Percentiles rank a stretch among this genome's conserved stretches.
These are phyloP conservation scores for Drosophila tanythrix DNA, from an alignment of 2,888 invertebrate species.

Conservation along the genomic window DNA sequence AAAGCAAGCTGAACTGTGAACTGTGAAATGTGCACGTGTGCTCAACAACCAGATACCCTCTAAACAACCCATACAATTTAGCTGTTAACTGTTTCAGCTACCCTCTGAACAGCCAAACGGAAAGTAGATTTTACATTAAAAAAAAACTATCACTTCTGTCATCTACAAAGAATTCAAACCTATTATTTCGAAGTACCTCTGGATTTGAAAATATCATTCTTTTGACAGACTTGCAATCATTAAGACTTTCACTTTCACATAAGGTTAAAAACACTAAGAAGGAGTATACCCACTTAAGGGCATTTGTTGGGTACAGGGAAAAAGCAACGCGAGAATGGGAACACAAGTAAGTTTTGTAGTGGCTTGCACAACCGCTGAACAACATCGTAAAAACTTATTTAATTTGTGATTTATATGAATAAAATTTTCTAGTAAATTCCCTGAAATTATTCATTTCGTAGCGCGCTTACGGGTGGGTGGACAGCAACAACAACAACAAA, in stretches of 20 bases:
- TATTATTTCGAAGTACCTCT: not conserved
- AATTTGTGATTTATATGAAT: conserved; percentile 79
- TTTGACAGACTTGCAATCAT: not conserved
- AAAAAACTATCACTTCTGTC: not conserved
- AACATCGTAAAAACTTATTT: conserved; percentile 79
- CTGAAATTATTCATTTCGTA: conserved; percentile 79
- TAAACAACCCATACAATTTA: not conserved
- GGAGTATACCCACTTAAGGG: not conserved
- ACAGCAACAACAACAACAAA: conserved; percentile 27
- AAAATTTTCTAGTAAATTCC: conserved; percentile 79
- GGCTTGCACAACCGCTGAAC: conserved; percentile 75
- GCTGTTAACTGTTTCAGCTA: no score
- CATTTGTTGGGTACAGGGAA: conserved; percentile 6
- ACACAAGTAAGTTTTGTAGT: conserved; percentile 77
- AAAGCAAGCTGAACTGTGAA: not conserved
- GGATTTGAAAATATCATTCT: not conserved
- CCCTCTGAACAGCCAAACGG: not conserved
- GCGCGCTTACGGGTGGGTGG: conserved; percentile 54
- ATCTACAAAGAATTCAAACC: not conserved
- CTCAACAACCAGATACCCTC: conserved; percentile 7
- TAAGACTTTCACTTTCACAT: not conserved
- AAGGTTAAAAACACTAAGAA: not conserved
- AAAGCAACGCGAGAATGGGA: conserved; percentile 42
- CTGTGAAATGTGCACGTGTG: not conserved
- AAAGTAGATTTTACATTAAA: not conserved